phyloP scores from a whole-genome alignment of 2,797 vertebrate genomes.

The Etheostoma perlongum region DNA sequence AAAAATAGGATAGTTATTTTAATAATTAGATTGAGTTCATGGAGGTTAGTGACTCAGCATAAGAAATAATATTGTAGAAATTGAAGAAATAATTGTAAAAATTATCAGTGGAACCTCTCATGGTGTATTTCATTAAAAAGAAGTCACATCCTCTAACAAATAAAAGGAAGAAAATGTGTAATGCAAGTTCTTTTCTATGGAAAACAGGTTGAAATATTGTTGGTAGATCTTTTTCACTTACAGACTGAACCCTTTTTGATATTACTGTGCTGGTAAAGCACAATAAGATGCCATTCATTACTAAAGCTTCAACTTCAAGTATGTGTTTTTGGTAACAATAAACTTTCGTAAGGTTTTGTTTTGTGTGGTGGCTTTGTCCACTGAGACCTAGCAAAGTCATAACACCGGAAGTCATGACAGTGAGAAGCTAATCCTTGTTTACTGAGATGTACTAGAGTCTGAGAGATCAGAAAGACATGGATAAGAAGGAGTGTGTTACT shows the following conservation, averaged over 20 bases:
- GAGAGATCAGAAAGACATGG: constrained; percentile 62
- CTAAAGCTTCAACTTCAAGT: constrained; percentile 5
- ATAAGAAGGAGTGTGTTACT: constrained; percentile 67
- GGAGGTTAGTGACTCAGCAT: background rate
- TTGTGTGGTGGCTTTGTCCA: constrained; percentile 23
- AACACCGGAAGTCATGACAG: constrained; percentile 57
- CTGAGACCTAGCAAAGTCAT: constrained; percentile 42
- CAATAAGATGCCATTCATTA: background rate
- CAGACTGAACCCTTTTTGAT: background rate
- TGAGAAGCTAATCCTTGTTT: constrained; percentile 75
- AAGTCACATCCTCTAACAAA: background rate
- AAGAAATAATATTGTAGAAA: background rate
- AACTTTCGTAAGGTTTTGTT: constrained; percentile 17
- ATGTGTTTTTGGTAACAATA: constrained; percentile 24
- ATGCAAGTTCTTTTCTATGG: background rate
- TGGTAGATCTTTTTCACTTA: background rate
- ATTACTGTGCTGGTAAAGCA: background rate
- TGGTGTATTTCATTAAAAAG: background rate
- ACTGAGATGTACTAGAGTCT: constrained; percentile 61
- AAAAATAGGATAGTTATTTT: background rate
- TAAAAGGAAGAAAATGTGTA: background rate
- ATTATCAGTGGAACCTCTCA: background rate
- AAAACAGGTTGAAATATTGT: background rate
- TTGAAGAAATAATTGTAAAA: too few relatives aligned
- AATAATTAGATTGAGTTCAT: background rate